These are phyloP conservation scores for Neomicropteryx cornuta DNA, from an alignment of 1,140 invertebrate genomes.

Conservation along the genomic window DNA sequence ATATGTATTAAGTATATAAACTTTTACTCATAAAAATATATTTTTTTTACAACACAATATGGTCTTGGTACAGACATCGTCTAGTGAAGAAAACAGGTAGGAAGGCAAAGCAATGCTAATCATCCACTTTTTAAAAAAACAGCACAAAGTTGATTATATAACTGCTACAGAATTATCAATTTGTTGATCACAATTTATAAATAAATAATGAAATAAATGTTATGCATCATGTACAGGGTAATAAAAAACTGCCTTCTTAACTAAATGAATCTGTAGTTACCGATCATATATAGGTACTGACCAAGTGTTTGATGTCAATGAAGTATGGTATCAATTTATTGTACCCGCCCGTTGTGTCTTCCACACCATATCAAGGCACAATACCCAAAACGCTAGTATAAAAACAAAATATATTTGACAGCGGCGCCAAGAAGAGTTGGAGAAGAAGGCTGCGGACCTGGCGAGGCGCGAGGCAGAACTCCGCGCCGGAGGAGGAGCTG, in stretches of 20 bases:
- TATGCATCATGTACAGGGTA: slow-evolving; percentile 13
- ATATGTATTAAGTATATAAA: no score
- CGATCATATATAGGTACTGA: background rate
- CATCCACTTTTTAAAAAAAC: no score
- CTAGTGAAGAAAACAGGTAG: no score
- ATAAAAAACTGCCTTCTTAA: slow-evolving; percentile 23
- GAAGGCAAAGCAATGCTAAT: no score
- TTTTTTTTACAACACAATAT: no score
- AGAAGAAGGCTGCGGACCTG: slow-evolving; percentile 76
- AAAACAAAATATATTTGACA: slow-evolving; percentile 24
- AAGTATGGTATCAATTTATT: background rate
- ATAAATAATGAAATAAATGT: no score
- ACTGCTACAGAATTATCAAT: no score
- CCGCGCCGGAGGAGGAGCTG: slow-evolving; percentile 46
- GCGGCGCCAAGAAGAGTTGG: slow-evolving; percentile 73
- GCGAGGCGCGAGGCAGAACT: slow-evolving; percentile 84
- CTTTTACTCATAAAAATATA: no score
- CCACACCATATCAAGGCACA: background rate
- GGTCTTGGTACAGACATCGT: no score
- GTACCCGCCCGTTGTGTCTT: background rate
- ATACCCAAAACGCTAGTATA: background rate
- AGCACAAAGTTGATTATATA: no score
- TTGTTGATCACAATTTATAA: no score
- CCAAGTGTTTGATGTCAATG: background rate
- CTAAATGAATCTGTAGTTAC: background rate